Base-by-base conservation (phyloP, 2,888 invertebrate genomes). In the Drosophila aldrichi region DNA sequence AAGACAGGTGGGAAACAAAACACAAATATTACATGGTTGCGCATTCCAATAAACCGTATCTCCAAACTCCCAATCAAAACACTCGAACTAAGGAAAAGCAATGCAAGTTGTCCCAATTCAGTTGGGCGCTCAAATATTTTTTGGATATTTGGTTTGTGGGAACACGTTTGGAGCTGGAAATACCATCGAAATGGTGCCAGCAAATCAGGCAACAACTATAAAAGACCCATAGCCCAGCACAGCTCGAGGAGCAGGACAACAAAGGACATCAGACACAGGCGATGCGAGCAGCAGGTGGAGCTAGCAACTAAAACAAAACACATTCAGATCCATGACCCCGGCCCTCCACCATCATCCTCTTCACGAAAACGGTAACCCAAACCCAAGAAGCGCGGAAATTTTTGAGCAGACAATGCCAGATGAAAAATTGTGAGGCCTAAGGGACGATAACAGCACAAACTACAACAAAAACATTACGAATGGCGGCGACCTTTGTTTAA, bases 391-490 rank as follows among this genome's bases (percentile, higher is more conserved):
- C 65, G 68, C 56, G 62, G n/a, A 67, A 20, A 74, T 79, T 79
- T 81, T 78, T 70, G 69, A 79, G 68, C 83, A 82, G 73, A 82
- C 78, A 74, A 81, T 73, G 74, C 80, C 63, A 77, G 78, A 83
- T 81, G 83, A 77, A 81, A 81, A 82, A 81, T 82, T 82, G 81
- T 82, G 74, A 74, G 83, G 70, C 83, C 83, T 82, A 70, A 69
- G 81, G 83, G 81, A 81, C 74, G 62, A 77, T 77, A 70, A 72
- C 66, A 59, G 46, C 60, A 59, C 18, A n/a, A 64, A 46, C 49
- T 56, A 59, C 58, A 78, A 43, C 55, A 58, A 57, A 54, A 58
- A 48, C 48, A 43, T 29, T 51, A 36, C 66, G 65, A 75, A 65
- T 73, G 79, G 56, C 62, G 72, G 65, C 79, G 82, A 80, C 80